These are phyloP conservation scores for Euplexia lucipara DNA, from an alignment of 2,888 invertebrate species.

Conservation along the genomic window DNA sequence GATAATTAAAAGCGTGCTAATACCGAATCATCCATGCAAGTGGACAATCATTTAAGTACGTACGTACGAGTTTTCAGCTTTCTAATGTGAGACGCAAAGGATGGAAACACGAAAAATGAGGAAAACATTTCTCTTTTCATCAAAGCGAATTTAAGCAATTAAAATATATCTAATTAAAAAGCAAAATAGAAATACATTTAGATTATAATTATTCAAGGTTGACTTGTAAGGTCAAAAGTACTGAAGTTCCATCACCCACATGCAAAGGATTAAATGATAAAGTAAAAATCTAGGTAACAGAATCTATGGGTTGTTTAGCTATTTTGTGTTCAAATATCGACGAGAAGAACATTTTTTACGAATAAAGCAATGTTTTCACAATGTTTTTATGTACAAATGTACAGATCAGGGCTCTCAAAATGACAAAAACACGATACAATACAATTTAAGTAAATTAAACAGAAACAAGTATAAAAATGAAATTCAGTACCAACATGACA, in stretches of 20 bases:
- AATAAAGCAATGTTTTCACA: conserved; percentile 8
- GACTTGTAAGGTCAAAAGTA: conserved; percentile 68
- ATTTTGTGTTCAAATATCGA: conserved; percentile 30
- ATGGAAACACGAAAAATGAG: conserved; percentile 79
- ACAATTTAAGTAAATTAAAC: conserved; percentile 28
- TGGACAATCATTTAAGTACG: conserved; percentile 40
- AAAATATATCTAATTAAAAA: conserved; percentile 1
- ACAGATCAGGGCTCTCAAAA: background rate
- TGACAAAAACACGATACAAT: conserved; percentile 17
- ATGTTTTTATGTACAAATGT: conserved; percentile 16
- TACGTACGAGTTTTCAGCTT: conserved; percentile 53
- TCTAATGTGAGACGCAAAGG: conserved; percentile 61
- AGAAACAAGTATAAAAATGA: conserved; percentile 41
- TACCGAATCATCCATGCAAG: conserved; percentile 26
- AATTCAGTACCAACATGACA: conserved; percentile 62
- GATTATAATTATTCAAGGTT: conserved; percentile 50
- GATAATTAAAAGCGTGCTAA: conserved; percentile 20
- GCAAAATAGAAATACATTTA: conserved; percentile 13
- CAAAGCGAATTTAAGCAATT: conserved; percentile 4
- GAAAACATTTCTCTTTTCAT: conserved; percentile 65
- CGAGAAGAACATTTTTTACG: conserved; percentile 20
- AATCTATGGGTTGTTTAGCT: conserved; percentile 39
- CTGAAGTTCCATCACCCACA: conserved; percentile 73
- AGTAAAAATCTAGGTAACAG: conserved; percentile 29
- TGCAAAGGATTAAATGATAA: conserved; percentile 72